These are phyloP conservation scores for Hirudo medicinalis DNA, from an alignment of 1,140 invertebrate species.

Conservation along the genomic window DNA sequence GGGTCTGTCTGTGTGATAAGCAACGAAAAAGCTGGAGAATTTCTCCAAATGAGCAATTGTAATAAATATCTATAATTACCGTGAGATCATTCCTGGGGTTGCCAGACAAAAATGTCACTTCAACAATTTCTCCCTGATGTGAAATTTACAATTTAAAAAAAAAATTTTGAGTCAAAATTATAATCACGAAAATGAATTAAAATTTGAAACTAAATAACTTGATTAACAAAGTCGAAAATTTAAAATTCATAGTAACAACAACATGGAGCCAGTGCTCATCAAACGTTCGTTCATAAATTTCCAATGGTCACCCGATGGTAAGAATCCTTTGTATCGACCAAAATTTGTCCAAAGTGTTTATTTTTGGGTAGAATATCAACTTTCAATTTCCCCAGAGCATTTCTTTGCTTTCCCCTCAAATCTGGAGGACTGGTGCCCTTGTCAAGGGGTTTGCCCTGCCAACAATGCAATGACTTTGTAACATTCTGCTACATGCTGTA, in stretches of 20 bases:
- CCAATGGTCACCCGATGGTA: conserved; percentile 7
- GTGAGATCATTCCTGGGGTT: conserved; percentile 18
- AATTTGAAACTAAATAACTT: too few species aligned
- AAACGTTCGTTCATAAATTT: not conserved
- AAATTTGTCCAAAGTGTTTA: conserved; percentile 2
- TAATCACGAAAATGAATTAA: too few species aligned
- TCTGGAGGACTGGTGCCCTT: conserved; percentile 5
- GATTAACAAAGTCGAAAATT: too few species aligned
- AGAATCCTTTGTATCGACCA: conserved; percentile 1
- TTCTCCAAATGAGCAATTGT: not conserved
- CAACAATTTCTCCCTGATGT: conserved; percentile 11
- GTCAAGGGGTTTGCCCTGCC: not conserved
- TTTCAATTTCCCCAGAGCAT: conserved; percentile 14
- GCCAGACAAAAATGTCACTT: conserved; percentile 15
- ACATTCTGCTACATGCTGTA: too few species aligned
- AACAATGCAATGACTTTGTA: not conserved
- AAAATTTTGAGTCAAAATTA: too few species aligned
- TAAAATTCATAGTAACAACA: too few species aligned
- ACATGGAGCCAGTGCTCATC: too few species aligned
- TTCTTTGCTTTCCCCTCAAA: conserved; percentile 8
- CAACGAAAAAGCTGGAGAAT: not conserved
- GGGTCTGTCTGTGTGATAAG: not conserved
- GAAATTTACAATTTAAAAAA: too few species aligned
- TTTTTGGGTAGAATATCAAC: conserved; percentile 10
- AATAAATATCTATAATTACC: not conserved